Percentiles rank a stretch among this genome's conserved stretches.
These are phyloP conservation scores for Zaprionus obscuricornis DNA, from an alignment of 2,888 invertebrate species.

Conservation along the genomic window DNA sequence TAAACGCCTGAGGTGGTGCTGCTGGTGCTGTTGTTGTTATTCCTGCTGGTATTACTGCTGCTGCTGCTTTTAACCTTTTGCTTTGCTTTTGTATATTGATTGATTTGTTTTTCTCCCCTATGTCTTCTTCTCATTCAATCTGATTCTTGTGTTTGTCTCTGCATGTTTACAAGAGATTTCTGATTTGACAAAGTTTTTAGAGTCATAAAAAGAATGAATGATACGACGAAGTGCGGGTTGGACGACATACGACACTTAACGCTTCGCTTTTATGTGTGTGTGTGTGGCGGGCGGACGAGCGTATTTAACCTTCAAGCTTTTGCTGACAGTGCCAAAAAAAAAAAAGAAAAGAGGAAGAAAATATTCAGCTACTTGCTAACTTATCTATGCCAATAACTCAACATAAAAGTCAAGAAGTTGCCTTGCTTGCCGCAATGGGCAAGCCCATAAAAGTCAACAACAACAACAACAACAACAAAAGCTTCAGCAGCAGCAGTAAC, in stretches of 20 bases:
- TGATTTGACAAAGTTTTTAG: conserved; percentile 28
- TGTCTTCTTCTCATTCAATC: neutral
- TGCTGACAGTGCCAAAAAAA: conserved; percentile 46
- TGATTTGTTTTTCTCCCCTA: conserved; percentile 35
- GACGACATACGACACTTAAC: too few species aligned
- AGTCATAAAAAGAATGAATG: too few species aligned
- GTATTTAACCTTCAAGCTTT: conserved; percentile 51
- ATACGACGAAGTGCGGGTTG: too few species aligned
- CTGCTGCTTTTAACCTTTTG: too few species aligned
- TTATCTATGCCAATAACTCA: conserved; percentile 54
- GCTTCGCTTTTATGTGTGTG: too few species aligned
- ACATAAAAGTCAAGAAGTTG: conserved; percentile 56
- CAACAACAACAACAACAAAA: neutral
- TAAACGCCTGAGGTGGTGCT: conserved; percentile 21
- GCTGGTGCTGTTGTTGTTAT: too few species aligned
- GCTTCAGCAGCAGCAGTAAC: too few species aligned
- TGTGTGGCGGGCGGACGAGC: conserved; percentile 22
- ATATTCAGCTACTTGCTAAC: conserved; percentile 35
- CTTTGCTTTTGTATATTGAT: conserved; percentile 38
- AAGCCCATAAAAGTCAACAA: conserved; percentile 41
- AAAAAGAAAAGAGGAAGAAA: too few species aligned
- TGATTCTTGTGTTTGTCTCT: conserved; percentile 20
- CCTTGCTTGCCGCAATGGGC: conserved; percentile 19
- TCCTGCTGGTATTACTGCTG: too few species aligned
- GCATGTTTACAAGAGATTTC: conserved; percentile 23